Evolutionary conservation across 1,140 invertebrate species (phyloP).

Genomic region (Tetragonula clypearis): DNA sequence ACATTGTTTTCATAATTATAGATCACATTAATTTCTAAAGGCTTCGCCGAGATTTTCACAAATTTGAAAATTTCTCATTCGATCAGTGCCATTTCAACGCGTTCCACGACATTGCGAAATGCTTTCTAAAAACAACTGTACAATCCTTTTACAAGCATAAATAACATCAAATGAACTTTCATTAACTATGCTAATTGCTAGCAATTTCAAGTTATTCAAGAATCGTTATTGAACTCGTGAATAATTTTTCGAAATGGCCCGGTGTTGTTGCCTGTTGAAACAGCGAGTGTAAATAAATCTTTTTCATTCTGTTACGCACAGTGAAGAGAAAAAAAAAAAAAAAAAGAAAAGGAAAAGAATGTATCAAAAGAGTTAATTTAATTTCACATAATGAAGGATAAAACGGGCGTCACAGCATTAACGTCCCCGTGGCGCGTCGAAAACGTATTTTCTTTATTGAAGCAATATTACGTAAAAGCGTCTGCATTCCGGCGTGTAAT

Average conservation of each 20-base stretch:
- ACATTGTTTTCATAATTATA: too few relatives aligned
- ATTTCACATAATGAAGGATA: constrained; percentile 9
- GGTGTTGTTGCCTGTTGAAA: background rate
- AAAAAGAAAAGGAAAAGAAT: background rate
- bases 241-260: background rate
- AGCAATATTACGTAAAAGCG: constrained; percentile 42
- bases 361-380: constrained; percentile 19
- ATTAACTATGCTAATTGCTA: background rate
- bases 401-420: constrained; percentile 3
- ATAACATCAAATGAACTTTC: background rate
- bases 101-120: too few relatives aligned
- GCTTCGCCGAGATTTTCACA: too few relatives aligned
- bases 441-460: constrained; percentile 57
- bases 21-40: too few relatives aligned
- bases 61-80: too few relatives aligned
- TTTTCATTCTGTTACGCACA: too few relatives aligned
- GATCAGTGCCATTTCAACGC: too few relatives aligned
- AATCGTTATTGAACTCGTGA: background rate
- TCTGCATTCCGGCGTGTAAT: constrained; percentile 46
- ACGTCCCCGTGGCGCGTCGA: background rate
- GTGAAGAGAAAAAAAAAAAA: too few relatives aligned
- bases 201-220: background rate
- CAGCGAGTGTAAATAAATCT: background rate
- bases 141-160: background rate
- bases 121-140: too few relatives aligned